Conservation (phyloP, 1,140 invertebrate species). For the Ceratoteleas bidentatus region DNA sequence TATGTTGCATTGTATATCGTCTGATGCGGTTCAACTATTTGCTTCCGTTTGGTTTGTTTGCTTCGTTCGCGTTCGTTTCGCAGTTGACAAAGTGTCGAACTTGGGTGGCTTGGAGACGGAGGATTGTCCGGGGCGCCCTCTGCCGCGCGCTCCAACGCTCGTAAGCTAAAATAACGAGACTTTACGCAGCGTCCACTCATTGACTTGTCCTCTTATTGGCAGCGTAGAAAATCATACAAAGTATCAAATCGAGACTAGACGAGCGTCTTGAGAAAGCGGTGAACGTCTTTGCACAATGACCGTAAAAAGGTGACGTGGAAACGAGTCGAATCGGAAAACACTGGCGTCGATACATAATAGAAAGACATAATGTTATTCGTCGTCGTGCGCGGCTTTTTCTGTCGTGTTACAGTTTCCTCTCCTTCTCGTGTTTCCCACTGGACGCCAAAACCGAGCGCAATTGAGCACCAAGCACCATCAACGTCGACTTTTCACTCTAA, state of each 20-base stretch:
- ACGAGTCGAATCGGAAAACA: conserved; percentile 28
- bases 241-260: conserved; percentile 67
- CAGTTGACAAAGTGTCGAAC: not conserved
- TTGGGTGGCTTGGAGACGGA: no score
- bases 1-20: conserved; percentile 38
- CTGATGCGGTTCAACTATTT: not conserved
- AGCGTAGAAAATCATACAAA: conserved; percentile 66
- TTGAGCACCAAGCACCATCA: conserved; percentile 26
- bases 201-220: conserved; percentile 65
- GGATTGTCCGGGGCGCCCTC: no score
- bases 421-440: no score
- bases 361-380: conserved; percentile 21
- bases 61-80: no score
- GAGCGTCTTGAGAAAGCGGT: conserved; percentile 54
- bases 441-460: conserved; percentile 13
- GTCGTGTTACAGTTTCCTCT: not conserved
- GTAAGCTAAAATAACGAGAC: conserved; percentile 39
- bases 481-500: conserved; percentile 42
- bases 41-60: not conserved
- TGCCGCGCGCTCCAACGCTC: not conserved
- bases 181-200: conserved; percentile 32
- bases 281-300: conserved; percentile 37
- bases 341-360: conserved; percentile 14
- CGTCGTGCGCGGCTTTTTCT: not conserved
- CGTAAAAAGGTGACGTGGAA: conserved; percentile 31